Percentiles rank a stretch among this genome's conserved stretches.
Evolutionary conservation across 2,113 vertebrate genomes (phyloP).

Genomic region (Rhinogobius similis): DNA sequence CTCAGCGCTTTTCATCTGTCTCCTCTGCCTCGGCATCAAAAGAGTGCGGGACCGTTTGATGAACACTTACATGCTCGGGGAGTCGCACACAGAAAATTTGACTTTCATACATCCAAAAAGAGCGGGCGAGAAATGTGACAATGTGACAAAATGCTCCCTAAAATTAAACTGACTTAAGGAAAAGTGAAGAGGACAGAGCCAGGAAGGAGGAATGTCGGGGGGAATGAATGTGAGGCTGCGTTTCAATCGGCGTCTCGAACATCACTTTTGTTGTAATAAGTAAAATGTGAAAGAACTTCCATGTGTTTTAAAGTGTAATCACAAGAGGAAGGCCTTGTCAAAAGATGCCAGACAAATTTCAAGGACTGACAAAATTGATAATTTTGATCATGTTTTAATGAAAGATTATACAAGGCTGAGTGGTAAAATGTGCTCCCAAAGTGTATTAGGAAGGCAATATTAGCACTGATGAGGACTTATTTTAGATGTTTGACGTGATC

Average conservation of each 20-base stretch:
- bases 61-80: slow-evolving; percentile 61
- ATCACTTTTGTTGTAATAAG: slow-evolving; percentile 21
- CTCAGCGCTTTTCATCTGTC: slow-evolving; percentile 70
- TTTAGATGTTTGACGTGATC: background rate
- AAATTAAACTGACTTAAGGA: slow-evolving; percentile 49
- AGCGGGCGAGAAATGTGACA: slow-evolving; percentile 44
- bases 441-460: background rate
- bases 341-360: slow-evolving; percentile 4
- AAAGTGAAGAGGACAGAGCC: slow-evolving; percentile 47
- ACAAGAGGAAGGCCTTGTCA: background rate
- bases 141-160: slow-evolving; percentile 50
- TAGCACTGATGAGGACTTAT: background rate
- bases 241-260: slow-evolving; percentile 13
- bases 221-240: slow-evolving; percentile 34
- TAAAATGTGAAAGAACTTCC: background rate
- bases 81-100: slow-evolving; percentile 56
- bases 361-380: slow-evolving; percentile 7
- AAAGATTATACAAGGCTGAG: slow-evolving; percentile 1
- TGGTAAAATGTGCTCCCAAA: background rate
- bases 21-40: slow-evolving; percentile 67
- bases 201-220: slow-evolving; percentile 19
- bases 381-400: slow-evolving; percentile 7
- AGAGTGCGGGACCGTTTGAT: slow-evolving; percentile 60
- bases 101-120: slow-evolving; percentile 60
- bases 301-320: background rate